Conservation (phyloP, 2,888 invertebrate species). For the Drosophila prostipennis region DNA sequence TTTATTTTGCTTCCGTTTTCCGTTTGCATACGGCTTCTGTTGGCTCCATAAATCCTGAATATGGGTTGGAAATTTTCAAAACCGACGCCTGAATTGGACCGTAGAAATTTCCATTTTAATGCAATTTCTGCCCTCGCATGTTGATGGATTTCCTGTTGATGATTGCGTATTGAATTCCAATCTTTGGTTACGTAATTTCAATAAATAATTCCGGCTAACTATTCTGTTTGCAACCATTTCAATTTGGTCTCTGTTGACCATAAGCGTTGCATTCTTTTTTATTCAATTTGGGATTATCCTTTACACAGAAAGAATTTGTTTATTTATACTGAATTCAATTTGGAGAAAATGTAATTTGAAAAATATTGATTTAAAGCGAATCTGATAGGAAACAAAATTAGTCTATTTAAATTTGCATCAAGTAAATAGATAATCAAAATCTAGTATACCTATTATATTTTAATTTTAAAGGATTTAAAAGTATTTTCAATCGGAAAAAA, state of each 20-base stretch:
- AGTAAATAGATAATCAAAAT: too few relatives aligned
- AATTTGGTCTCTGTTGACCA: conserved; percentile 1
- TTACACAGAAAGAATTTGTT: neutral
- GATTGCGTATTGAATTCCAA: conserved; percentile 12
- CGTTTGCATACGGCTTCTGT: conserved; percentile 9
- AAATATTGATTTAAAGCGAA: too few relatives aligned
- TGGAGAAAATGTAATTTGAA: too few relatives aligned
- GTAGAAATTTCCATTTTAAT: conserved; percentile 37
- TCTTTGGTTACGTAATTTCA: conserved; percentile 16
- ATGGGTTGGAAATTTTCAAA: conserved; percentile 17
- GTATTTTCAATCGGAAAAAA: too few relatives aligned
- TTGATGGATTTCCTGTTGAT: conserved; percentile 35
- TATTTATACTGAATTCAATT: too few relatives aligned
- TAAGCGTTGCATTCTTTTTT: neutral
- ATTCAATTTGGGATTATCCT: neutral
- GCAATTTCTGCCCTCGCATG: conserved; percentile 23
- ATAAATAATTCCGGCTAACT: conserved; percentile 7
- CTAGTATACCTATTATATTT: too few relatives aligned
- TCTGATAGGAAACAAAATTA: too few relatives aligned
- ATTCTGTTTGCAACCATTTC: neutral
- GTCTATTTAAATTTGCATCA: too few relatives aligned
- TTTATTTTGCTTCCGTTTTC: conserved; percentile 37
- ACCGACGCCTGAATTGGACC: neutral
- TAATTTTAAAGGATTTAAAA: too few relatives aligned
- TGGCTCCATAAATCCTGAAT: conserved; percentile 28